These are phyloP conservation scores for Palythoa caribaeorum DNA, from an alignment of 92 coral and sea anemone genomes.

Conservation along the genomic window DNA sequence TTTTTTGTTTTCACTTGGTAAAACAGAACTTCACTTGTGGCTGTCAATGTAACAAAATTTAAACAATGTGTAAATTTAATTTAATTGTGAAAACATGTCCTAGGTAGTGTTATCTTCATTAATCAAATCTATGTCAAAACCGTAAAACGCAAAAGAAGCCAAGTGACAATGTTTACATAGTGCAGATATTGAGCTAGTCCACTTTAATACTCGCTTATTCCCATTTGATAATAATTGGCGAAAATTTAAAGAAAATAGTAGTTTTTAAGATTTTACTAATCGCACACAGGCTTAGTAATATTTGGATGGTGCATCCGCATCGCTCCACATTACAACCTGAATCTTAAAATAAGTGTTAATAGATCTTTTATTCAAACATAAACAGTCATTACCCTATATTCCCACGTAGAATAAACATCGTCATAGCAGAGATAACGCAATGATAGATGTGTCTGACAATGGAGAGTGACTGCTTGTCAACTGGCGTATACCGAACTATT, in stretches of 20 bases:
- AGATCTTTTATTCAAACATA: slow-evolving; percentile 74
- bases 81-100: slow-evolving; percentile 67
- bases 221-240: background rate
- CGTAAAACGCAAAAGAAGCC: slow-evolving; percentile 29
- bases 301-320: slow-evolving; percentile 32
- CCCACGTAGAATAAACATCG: slow-evolving; percentile 62
- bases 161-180: slow-evolving; percentile 8
- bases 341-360: slow-evolving; percentile 61
- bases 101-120: slow-evolving; percentile 64
- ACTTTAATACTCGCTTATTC: slow-evolving; percentile 12
- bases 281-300: slow-evolving; percentile 5
- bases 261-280: slow-evolving; percentile 9
- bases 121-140: slow-evolving; percentile 57
- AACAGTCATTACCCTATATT: slow-evolving; percentile 68
- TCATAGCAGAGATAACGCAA: slow-evolving; percentile 41
- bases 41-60: slow-evolving; percentile 49
- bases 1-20: slow-evolving; percentile 19
- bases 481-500: slow-evolving; percentile 30
- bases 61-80: slow-evolving; percentile 72
- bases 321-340: slow-evolving; percentile 56
- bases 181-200: slow-evolving; percentile 10
- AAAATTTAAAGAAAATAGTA: slow-evolving; percentile 29
- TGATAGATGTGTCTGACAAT: slow-evolving; percentile 35
- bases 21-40: slow-evolving; percentile 47
- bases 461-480: slow-evolving; percentile 33